A percentile compares a stretch with the other conserved stretches of the same genome.
phyloP scores from a whole-genome alignment of 2,113 vertebrate genomes.

The Protobothrops flavoviridis region DNA sequence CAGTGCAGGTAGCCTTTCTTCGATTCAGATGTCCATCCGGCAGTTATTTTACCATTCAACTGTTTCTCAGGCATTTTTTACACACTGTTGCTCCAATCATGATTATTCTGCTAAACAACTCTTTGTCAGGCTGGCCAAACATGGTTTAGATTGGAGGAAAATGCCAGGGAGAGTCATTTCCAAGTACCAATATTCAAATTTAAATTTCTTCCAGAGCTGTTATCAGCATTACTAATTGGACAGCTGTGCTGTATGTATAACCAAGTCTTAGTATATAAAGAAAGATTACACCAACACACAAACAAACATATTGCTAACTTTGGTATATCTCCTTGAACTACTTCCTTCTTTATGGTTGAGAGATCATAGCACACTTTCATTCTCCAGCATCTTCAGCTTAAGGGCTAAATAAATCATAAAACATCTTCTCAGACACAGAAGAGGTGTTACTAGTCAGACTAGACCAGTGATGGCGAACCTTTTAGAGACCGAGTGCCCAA shows the following conservation, averaged over 20 bases:
- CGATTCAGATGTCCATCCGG: not conserved
- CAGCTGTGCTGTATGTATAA: not conserved
- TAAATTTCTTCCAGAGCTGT: not conserved
- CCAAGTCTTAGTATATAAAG: not conserved
- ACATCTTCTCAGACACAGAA: not conserved
- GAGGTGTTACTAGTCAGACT: not conserved
- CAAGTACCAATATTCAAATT: not conserved
- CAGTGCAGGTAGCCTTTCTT: not conserved
- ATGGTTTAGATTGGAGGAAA: not conserved
- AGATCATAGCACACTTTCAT: not conserved
- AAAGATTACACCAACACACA: not conserved
- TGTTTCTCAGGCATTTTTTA: not conserved
- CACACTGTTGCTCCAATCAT: not conserved
- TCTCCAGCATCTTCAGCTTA: not conserved
- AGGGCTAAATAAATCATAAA: not conserved
- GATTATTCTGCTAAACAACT: not conserved
- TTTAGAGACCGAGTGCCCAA: no score
- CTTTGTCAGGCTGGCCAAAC: not conserved
- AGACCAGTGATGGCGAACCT: not conserved
- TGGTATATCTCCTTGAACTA: not conserved
- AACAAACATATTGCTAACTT: not conserved
- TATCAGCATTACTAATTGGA: not conserved
- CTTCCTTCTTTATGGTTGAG: not conserved
- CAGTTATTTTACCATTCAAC: not conserved
- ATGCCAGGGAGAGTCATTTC: not conserved